phyloP scores from a whole-genome alignment of 2,113 vertebrate species.

The Tragelaphus strepsiceros region DNA sequence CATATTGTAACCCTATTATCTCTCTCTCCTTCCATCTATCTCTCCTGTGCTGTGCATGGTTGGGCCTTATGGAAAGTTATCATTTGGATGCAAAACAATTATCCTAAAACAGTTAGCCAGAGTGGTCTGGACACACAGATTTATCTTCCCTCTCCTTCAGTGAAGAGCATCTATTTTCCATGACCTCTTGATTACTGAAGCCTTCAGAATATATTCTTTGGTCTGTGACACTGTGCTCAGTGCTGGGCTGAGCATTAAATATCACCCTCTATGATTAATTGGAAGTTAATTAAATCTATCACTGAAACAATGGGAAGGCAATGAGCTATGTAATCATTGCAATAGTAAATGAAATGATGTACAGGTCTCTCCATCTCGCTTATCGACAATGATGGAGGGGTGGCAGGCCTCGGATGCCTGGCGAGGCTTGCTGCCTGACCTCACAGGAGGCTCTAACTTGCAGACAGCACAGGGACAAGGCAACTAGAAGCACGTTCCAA shows the following conservation, averaged over 20 bases:
- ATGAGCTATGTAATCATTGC: slow-evolving; percentile 99
- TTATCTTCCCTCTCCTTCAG: slow-evolving; percentile 85
- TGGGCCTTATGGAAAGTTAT: slow-evolving; percentile 81
- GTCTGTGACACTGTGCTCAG: slow-evolving; percentile 82
- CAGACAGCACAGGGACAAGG: not conserved
- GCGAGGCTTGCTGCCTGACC: slow-evolving; percentile 79
- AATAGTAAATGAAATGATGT: slow-evolving; percentile 96
- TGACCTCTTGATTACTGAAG: slow-evolving; percentile 88
- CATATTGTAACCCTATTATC: slow-evolving; percentile 74
- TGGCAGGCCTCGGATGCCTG: slow-evolving; percentile 78
- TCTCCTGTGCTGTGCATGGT: slow-evolving; percentile 73
- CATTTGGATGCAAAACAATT: slow-evolving; percentile 84
- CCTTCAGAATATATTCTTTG: slow-evolving; percentile 89
- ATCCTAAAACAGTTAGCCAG: slow-evolving; percentile 84
- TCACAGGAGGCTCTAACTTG: slow-evolving; percentile 51
- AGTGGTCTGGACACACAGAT: slow-evolving; percentile 83
- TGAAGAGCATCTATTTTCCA: slow-evolving; percentile 92
- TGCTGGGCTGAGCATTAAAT: slow-evolving; percentile 93
- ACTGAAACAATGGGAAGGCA: slow-evolving; percentile 98
- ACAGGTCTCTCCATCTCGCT: slow-evolving; percentile 84
- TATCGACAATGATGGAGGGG: slow-evolving; percentile 98
- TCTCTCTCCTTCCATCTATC: slow-evolving; percentile 70
- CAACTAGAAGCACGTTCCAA: not conserved
- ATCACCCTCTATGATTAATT: slow-evolving; percentile 99
- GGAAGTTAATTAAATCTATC: slow-evolving; percentile 99